Base-by-base conservation (phyloP, 1,140 invertebrate species). In the Drosophila sp. region DNA sequence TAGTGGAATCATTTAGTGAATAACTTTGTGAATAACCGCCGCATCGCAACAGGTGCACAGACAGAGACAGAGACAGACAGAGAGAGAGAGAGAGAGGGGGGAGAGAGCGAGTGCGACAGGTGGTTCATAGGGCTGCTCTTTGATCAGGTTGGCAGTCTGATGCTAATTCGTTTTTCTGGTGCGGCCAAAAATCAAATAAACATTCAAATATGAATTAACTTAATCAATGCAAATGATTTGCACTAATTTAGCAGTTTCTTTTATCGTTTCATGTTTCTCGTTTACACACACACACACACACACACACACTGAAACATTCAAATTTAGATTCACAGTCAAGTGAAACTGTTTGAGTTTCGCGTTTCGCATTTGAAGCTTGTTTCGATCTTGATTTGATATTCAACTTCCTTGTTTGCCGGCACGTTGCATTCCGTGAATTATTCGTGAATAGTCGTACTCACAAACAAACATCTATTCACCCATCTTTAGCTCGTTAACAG, bases 181-280 rank as follows among this genome's bases (percentile, higher is more conserved):
- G 70, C 58, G 76, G 76, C 50, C 46, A 74, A 78, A 74, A 82
- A 81, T 72, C 72, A 80, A 83, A 84, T 84, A 65, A 78, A 74
- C 54, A 83, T 76, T 75, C 72, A 64, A 58, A 80, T 72, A 76
- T 84, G 67, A 84, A 86, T 86, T 71, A 80, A 56, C 66, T 78
- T 86, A 75, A 81, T 78, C 74, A 75, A 81, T 86, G 82, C 78
- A 87, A 87, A 81, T 81, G 74, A 69, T 78, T 81, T 86, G 81
- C 81, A 87, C 81, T 87, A 81, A 87, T 87, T 86, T 87, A 72
- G 78, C 51, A 57, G 62, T 62, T 62, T 59, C 29, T 41, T 36
- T 62, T 64, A 84, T 70, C 58, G 65, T 80, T 75, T 80, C 72
- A 13, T 54, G 54, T 63, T 48, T 76, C 61, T 50, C 36, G 54